Evolutionary conservation across 30 jellyfish, hydroid and myxozoan genomes (phyloP).

Genomic region (Cassiopea xamachana): DNA sequence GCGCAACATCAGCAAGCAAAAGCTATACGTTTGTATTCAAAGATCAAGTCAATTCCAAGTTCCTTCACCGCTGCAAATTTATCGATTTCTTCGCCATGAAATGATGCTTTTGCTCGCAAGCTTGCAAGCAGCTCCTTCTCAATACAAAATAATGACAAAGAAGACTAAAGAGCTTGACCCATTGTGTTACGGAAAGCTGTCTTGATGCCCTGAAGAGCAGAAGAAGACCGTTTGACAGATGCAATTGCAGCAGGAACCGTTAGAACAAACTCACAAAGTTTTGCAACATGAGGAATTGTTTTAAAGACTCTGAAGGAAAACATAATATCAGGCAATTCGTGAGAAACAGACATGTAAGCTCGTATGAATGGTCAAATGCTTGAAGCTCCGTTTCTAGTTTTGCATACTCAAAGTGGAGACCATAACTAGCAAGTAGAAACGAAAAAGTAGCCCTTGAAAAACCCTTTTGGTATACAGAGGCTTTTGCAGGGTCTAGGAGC

Average conservation of each 20-base stretch:
- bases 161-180: constrained; percentile 24
- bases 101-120: constrained; percentile 13
- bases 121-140: constrained; percentile 24
- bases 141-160: constrained; percentile 26
- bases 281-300: constrained; percentile 52
- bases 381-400: constrained; percentile 39
- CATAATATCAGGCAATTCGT: constrained; percentile 6
- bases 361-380: constrained; percentile 37
- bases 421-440: constrained; percentile 13
- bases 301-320: neutral
- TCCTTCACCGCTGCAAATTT: constrained; percentile 38
- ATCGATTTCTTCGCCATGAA: constrained; percentile 16
- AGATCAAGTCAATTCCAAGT: constrained; percentile 17
- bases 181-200: constrained; percentile 31
- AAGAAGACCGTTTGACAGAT: constrained; percentile 33
- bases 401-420: constrained; percentile 51
- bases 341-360: constrained; percentile 16
- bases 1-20: neutral
- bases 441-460: constrained; percentile 57
- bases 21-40: neutral
- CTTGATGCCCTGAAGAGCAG: constrained; percentile 40
- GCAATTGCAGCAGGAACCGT: constrained; percentile 41
- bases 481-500: constrained; percentile 52
- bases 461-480: constrained; percentile 24
- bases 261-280: constrained; percentile 37